phyloP scores from a whole-genome alignment of 2,113 vertebrate genomes.

The Otocyon megalotis region DNA sequence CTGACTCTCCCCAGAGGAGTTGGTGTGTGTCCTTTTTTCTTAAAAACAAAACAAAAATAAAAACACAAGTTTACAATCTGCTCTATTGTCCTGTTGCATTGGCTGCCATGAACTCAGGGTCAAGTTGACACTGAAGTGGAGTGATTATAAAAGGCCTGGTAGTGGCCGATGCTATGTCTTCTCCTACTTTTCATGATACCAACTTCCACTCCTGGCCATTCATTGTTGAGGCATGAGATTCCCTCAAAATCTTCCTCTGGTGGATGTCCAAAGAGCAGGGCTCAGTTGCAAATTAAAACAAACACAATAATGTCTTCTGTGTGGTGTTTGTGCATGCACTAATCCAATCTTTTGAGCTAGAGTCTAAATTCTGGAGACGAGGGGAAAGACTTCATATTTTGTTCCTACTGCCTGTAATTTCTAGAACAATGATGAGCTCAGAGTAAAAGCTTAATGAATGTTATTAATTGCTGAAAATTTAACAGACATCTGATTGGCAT shows the following conservation, averaged over 20 bases:
- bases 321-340: background rate
- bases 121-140: background rate
- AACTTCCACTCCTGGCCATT: background rate
- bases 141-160: too few relatives aligned
- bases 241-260: background rate
- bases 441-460: background rate
- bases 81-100: background rate
- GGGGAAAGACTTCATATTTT: background rate
- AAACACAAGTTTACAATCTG: background rate
- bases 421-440: background rate
- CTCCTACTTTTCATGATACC: background rate
- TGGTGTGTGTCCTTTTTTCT: background rate
- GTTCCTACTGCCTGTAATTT: background rate
- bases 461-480: background rate
- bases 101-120: background rate
- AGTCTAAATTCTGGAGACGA: background rate
- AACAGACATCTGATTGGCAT: accelerated
- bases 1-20: slow-evolving; percentile 14
- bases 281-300: background rate
- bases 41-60: slow-evolving; percentile 37
- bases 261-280: background rate
- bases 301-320: background rate
- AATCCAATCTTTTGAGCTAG: background rate
- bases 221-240: background rate
- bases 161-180: accelerated